Evolutionary conservation across 2,888 invertebrate species (phyloP).

Genomic region (Torymus aiolomorphi): DNA sequence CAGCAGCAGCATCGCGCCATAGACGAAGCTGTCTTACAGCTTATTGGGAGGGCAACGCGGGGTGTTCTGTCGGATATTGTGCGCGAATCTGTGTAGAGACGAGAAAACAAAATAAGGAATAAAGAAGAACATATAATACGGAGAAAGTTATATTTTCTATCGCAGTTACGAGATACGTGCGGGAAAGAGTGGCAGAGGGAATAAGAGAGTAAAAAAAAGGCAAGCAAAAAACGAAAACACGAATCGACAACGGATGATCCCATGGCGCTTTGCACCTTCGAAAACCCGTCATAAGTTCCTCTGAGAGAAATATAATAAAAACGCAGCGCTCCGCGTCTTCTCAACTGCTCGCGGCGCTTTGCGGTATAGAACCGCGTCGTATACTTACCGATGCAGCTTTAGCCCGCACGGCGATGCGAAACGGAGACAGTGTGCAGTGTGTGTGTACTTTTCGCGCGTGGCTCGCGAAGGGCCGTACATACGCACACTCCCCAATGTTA

Average conservation of each 20-base stretch:
- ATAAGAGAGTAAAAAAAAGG: constrained; percentile 6
- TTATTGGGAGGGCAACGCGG: neutral
- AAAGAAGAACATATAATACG: constrained; percentile 6
- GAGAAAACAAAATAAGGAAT: neutral
- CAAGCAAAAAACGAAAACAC: constrained; percentile 2
- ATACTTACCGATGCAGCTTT: no score
- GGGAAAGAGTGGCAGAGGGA: neutral
- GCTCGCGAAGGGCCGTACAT: no score
- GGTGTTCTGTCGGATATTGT: neutral
- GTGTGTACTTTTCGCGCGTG: neutral
- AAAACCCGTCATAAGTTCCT: constrained; percentile 32
- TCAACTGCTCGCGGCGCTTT: no score
- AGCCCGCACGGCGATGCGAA: no score
- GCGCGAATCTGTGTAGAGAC: neutral
- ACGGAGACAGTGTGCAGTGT: no score
- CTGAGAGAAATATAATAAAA: constrained; percentile 4
- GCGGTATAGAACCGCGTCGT: no score
- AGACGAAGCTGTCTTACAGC: constrained; percentile 10
- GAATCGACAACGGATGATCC: constrained; percentile 39
- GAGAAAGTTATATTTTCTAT: constrained; percentile 52
- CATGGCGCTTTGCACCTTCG: constrained; percentile 39
- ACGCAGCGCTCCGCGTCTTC: neutral
- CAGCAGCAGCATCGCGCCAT: neutral
- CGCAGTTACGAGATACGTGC: constrained; percentile 11
- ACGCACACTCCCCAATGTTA: neutral